Percentiles rank a stretch among this genome's conserved stretches.
Evolutionary conservation across 2,888 invertebrate species (phyloP).

Genomic region (Drosophila paramelanica): DNA sequence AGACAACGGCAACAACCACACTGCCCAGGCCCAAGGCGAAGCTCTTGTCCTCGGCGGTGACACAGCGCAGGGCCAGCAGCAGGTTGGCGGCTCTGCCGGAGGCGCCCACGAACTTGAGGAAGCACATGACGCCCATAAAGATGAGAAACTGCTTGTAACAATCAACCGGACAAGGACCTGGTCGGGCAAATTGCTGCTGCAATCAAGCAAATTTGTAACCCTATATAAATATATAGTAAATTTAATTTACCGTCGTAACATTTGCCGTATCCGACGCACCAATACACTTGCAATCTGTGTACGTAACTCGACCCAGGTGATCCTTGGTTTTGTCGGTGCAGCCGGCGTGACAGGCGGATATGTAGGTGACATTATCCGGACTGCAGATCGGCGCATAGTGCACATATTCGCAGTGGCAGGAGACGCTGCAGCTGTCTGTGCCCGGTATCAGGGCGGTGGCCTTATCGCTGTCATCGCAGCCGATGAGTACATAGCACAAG

Average conservation of each 20-base stretch:
- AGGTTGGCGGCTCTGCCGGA: slow-evolving; percentile 87
- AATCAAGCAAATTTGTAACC: not conserved
- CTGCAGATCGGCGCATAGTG: slow-evolving; percentile 90
- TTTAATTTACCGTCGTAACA: slow-evolving; percentile 27
- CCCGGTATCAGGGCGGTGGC: slow-evolving; percentile 36
- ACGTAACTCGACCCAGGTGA: slow-evolving; percentile 43
- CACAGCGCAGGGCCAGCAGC: slow-evolving; percentile 87
- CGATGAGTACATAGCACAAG: slow-evolving; percentile 88
- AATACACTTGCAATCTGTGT: slow-evolving; percentile 62
- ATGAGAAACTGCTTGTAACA: slow-evolving; percentile 86
- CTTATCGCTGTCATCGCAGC: slow-evolving; percentile 87
- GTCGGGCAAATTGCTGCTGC: slow-evolving; percentile 49
- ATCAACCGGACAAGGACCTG: slow-evolving; percentile 86
- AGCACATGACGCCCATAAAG: slow-evolving; percentile 86
- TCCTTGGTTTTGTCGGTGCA: slow-evolving; percentile 84
- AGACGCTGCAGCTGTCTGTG: slow-evolving; percentile 86
- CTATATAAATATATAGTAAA: too few species aligned
- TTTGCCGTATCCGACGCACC: not conserved
- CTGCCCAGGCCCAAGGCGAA: slow-evolving; percentile 89
- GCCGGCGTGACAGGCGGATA: slow-evolving; percentile 92
- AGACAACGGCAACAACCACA: slow-evolving; percentile 88
- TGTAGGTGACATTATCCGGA: slow-evolving; percentile 88
- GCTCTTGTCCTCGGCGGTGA: slow-evolving; percentile 89
- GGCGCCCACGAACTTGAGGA: slow-evolving; percentile 86
- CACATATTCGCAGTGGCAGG: slow-evolving; percentile 89